Conservation (phyloP, 2,797 vertebrate species). For the Thamnophis elegans region DNA sequence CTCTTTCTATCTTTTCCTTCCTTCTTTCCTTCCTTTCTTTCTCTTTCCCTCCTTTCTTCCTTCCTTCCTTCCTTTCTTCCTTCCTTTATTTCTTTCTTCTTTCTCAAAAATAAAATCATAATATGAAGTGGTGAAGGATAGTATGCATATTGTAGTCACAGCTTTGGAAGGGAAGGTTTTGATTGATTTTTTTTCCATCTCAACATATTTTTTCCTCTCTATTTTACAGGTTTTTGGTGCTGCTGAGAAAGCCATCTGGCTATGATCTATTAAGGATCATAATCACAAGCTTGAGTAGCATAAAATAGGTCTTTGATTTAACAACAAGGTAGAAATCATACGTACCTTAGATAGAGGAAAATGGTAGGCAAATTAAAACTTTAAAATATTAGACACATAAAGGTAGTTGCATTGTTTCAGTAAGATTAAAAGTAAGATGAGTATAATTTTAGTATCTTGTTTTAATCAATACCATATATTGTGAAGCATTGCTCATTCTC, state of each 20-base stretch:
- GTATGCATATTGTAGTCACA: background rate
- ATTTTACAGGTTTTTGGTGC: background rate
- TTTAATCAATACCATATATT: conserved; percentile 5
- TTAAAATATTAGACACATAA: background rate
- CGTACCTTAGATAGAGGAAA: background rate
- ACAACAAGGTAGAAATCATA: background rate
- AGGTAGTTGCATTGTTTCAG: background rate
- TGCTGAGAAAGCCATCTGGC: background rate
- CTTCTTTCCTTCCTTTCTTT: no score
- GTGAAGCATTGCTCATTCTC: background rate
- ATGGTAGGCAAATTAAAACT: background rate
- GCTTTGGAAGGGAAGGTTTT: background rate
- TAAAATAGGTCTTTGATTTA: background rate
- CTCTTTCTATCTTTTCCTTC: rapidly evolving
- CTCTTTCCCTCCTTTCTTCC: no score
- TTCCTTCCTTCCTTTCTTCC: no score
- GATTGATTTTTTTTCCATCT: background rate
- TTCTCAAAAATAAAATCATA: background rate
- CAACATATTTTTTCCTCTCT: background rate
- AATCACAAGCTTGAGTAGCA: background rate
- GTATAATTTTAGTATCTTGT: background rate
- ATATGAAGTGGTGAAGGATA: background rate
- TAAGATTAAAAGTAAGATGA: background rate
- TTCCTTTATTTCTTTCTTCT: no score
- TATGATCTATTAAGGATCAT: background rate